Evolutionary conservation across 1,140 invertebrate genomes (phyloP).

Genomic region (Polypedilum pembai): DNA sequence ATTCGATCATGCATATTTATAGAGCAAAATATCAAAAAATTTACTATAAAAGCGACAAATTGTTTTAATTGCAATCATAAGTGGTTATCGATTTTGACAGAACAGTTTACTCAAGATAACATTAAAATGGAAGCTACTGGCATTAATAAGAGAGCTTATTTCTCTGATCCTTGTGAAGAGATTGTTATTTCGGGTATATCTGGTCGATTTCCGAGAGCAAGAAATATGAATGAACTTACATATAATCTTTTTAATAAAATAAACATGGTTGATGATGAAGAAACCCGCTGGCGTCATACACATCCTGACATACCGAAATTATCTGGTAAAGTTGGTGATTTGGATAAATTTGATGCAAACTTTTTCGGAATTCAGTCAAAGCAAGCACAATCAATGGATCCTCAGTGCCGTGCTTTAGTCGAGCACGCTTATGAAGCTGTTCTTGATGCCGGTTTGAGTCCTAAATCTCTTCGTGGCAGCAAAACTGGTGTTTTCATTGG

Average conservation of each 20-base stretch:
- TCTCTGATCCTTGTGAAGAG: slow-evolving; percentile 37
- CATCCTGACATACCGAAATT: slow-evolving; percentile 54
- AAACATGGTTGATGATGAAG: slow-evolving; percentile 63
- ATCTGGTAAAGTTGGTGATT: slow-evolving; percentile 55
- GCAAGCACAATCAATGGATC: slow-evolving; percentile 42
- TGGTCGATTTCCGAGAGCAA: slow-evolving; percentile 53
- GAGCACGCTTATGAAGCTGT: slow-evolving; percentile 39
- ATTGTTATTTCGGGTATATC: slow-evolving; percentile 57
- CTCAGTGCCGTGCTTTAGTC: slow-evolving; percentile 42
- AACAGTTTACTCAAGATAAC: no score
- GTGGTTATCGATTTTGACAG: no score
- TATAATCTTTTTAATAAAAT: slow-evolving; percentile 52
- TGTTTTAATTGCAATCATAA: no score
- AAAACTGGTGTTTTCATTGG: slow-evolving; percentile 60
- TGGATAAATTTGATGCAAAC: slow-evolving; percentile 41
- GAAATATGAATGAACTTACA: slow-evolving; percentile 52
- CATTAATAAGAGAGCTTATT: no score
- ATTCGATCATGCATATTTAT: no score
- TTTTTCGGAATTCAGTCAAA: slow-evolving; percentile 45
- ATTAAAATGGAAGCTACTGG: no score
- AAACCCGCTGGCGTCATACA: slow-evolving; percentile 56
- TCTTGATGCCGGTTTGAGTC: slow-evolving; percentile 52
- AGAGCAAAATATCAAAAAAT: no score
- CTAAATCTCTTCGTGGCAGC: slow-evolving; percentile 45
- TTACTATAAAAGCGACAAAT: no score